phyloP scores from a whole-genome alignment of 2,797 vertebrate species.

The Anguilla obscura region DNA sequence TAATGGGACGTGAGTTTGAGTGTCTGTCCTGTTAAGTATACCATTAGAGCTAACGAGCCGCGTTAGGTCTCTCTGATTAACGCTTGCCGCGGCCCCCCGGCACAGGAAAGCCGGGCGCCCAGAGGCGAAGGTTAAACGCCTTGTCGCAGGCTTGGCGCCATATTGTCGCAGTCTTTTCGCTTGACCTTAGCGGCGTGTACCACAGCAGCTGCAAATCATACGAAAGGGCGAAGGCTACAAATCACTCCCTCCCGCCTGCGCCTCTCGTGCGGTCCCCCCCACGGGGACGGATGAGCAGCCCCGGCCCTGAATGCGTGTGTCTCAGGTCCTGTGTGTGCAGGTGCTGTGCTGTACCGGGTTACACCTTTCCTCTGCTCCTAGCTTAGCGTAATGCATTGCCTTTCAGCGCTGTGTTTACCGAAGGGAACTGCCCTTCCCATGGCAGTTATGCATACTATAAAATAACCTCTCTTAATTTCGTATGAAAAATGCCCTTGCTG shows the following conservation, averaged over 20 bases:
- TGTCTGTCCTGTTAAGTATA: not conserved
- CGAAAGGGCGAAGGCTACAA: not conserved
- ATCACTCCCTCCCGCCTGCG: not conserved
- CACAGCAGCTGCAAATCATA: not conserved
- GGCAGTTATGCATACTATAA: not conserved
- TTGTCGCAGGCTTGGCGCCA: not conserved
- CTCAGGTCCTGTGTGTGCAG: not conserved
- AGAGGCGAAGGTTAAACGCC: not conserved
- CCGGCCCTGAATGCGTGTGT: not conserved
- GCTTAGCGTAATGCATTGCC: not conserved
- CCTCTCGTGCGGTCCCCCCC: not conserved
- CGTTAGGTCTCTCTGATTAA: not conserved
- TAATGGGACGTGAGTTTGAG: not conserved
- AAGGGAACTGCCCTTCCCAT: not conserved
- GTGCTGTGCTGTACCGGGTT: not conserved
- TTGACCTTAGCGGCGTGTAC: not conserved
- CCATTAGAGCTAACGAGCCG: not conserved
- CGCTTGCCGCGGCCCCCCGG: not conserved
- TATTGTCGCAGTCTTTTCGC: not conserved
- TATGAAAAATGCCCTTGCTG: constrained; percentile 1
- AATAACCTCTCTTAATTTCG: constrained; percentile 7
- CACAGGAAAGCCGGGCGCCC: not conserved
- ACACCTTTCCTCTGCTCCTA: not conserved
- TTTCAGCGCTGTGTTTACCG: not conserved
- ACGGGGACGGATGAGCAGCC: not conserved